phyloP scores from a whole-genome alignment of 2,797 vertebrate species.

The Pseudochirops corinnae region DNA sequence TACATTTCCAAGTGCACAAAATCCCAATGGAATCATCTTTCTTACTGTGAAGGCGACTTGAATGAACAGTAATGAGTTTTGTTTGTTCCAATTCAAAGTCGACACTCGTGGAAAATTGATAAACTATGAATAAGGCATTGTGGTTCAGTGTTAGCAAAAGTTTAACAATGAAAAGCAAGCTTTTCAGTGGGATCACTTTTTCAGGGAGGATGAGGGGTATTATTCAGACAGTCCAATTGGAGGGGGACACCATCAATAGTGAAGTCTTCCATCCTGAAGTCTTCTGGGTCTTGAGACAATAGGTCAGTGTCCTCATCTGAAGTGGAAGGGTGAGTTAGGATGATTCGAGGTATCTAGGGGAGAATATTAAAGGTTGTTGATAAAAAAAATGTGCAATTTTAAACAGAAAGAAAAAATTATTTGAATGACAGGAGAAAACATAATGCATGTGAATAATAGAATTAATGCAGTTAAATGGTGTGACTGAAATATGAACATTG shows the following conservation, averaged over 20 bases:
- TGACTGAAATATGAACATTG: neutral
- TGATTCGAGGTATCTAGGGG: slow-evolving; percentile 91
- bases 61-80: neutral
- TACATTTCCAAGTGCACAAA: slow-evolving; percentile 48
- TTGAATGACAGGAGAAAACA: slow-evolving; percentile 41
- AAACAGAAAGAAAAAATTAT: neutral
- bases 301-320: slow-evolving; percentile 91
- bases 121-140: slow-evolving; percentile 71
- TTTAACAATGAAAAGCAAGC: slow-evolving; percentile 60
- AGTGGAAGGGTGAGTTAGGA: slow-evolving; percentile 91
- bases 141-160: slow-evolving; percentile 61
- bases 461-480: neutral
- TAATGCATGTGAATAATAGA: slow-evolving; percentile 1
- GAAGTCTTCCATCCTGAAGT: slow-evolving; percentile 78
- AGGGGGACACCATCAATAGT: slow-evolving; percentile 72
- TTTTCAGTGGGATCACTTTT: slow-evolving; percentile 65
- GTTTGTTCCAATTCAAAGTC: slow-evolving; percentile 49
- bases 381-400: slow-evolving; percentile 52
- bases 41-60: slow-evolving; percentile 67
- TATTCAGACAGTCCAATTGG: slow-evolving; percentile 83
- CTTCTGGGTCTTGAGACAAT: slow-evolving; percentile 82
- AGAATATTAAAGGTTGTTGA: slow-evolving; percentile 63
- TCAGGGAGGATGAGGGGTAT: slow-evolving; percentile 86
- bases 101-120: neutral
- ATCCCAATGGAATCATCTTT: slow-evolving; percentile 11